Conservation (phyloP, 2,113 vertebrate genomes). For the chimpanzee (Pan troglodytes) region NHGRI_mPanTro3-v2.1_pri NC_072410.2:96655001-96655500, state of each 20-base stretch:
- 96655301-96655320: neutral
- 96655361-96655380: neutral
- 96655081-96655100: conserved; percentile 23
- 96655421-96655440: too few relatives aligned
- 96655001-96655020: conserved; percentile 2
- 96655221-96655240: conserved; percentile 23
- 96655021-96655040: conserved; percentile 50
- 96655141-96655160: conserved; percentile 1
- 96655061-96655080: conserved; percentile 34
- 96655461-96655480: too few relatives aligned
- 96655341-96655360: neutral
- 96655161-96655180: neutral
- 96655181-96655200: conserved; percentile 30
- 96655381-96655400: neutral
- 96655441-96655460: too few relatives aligned
- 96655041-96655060: neutral
- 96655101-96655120: conserved; percentile 1
- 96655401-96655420: too few relatives aligned
- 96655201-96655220: conserved; percentile 24
- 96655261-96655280: conserved; percentile 41
- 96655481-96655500: too few relatives aligned
- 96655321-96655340: neutral
- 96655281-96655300: conserved; percentile 43
- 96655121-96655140: conserved; percentile 37
- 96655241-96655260: conserved; percentile 46